A percentile compares a stretch with the other conserved stretches of the same genome.
Evolutionary conservation across 2,113 vertebrate species (phyloP).

Genomic region (Dendropsophus ebraccatus): DNA sequence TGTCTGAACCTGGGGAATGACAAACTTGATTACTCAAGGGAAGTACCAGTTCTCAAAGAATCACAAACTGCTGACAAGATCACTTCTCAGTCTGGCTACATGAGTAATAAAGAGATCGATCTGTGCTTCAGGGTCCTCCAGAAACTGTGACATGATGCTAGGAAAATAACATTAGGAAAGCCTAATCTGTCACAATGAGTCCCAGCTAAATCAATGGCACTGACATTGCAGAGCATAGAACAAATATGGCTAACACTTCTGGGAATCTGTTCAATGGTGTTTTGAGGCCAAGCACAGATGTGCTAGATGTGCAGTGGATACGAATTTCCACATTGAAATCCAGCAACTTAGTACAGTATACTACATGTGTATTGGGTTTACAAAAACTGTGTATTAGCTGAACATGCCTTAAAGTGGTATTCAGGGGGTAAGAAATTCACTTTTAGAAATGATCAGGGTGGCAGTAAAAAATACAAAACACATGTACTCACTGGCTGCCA

Average conservation of each 20-base stretch:
- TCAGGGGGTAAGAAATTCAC: too few relatives aligned
- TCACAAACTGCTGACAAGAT: constrained; percentile 44
- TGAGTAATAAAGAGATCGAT: neutral
- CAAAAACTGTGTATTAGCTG: too few relatives aligned
- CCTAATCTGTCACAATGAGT: neutral
- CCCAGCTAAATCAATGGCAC: neutral
- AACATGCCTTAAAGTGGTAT: too few relatives aligned
- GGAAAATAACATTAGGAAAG: constrained; percentile 22
- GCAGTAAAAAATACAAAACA: too few relatives aligned
- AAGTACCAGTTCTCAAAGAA: constrained; percentile 42
- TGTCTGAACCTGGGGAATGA: constrained; percentile 81
- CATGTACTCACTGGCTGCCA: too few relatives aligned
- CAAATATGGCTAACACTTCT: neutral
- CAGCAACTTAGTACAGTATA: too few relatives aligned
- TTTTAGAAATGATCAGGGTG: too few relatives aligned
- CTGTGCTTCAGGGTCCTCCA: constrained; percentile 10
- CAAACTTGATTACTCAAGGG: constrained; percentile 35
- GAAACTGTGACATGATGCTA: constrained; percentile 17
- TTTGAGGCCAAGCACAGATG: too few relatives aligned
- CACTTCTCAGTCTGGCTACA: neutral
- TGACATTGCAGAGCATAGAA: neutral
- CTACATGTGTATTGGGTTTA: too few relatives aligned
- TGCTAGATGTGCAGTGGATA: too few relatives aligned
- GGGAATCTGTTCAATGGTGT: neutral
- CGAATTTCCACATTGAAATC: too few relatives aligned